phyloP scores from a whole-genome alignment of 1,140 invertebrate genomes.

The Trypoxylus dichotomus region DNA sequence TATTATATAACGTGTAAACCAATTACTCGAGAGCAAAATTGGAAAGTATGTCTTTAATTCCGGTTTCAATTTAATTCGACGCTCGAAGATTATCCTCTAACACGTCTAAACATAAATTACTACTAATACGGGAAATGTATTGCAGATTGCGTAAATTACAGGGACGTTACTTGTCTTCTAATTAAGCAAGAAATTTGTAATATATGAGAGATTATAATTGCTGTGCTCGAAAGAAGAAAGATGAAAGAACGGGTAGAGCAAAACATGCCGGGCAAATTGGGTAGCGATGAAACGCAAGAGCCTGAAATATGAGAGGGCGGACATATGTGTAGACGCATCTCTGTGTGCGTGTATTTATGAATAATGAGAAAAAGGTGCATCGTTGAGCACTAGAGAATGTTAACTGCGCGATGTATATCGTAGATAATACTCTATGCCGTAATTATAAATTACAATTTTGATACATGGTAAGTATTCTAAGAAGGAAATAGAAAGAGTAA shows the following conservation, averaged over 20 bases:
- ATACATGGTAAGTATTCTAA: no score
- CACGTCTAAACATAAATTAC: no score
- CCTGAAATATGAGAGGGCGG: constrained; percentile 6
- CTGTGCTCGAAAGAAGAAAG: constrained; percentile 1
- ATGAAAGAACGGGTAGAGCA: constrained; percentile 1
- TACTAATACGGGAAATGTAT: background rate
- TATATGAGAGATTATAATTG: background rate
- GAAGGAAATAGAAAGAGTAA: no score
- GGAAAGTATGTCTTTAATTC: no score
- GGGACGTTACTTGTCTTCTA: background rate
- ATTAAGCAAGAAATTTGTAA: background rate
- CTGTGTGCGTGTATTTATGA: background rate
- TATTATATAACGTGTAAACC: background rate
- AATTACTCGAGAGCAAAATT: no score
- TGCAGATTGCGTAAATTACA: background rate
- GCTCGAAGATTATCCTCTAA: no score
- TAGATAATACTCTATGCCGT: no score
- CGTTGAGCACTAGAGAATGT: no score
- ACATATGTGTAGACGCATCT: background rate
- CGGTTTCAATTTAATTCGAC: no score
- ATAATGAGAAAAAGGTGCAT: background rate
- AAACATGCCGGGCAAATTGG: background rate
- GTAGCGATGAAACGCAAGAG: background rate
- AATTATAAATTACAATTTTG: no score
- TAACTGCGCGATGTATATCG: no score